Evolutionary conservation across 1,140 invertebrate genomes (phyloP).

Genomic region (Thereuonema tuberculata): DNA sequence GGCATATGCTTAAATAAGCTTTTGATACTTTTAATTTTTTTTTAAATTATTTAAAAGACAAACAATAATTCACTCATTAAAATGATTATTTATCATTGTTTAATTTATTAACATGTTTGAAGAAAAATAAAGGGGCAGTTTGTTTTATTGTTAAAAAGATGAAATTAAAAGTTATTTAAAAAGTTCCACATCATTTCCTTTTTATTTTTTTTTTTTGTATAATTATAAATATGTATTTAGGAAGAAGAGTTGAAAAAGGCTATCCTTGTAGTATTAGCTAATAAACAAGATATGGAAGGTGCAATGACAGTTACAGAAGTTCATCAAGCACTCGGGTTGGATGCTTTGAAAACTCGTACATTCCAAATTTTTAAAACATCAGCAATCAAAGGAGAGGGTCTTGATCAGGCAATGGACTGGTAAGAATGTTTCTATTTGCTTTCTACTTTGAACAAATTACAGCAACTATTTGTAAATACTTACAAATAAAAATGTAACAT

Average conservation of each 20-base stretch:
- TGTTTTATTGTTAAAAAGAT: no score
- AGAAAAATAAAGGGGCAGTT: no score
- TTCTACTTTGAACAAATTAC: not conserved
- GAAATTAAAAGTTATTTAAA: slow-evolving; percentile 9
- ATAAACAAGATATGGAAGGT: slow-evolving; percentile 98
- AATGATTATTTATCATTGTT: no score
- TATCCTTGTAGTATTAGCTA: slow-evolving; percentile 92
- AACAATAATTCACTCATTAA: no score
- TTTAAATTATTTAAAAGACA: no score
- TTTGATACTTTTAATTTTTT: no score
- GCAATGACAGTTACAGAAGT: slow-evolving; percentile 93
- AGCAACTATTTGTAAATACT: not conserved
- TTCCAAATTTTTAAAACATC: slow-evolving; percentile 99
- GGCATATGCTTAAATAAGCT: no score
- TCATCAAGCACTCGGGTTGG: slow-evolving; percentile 86
- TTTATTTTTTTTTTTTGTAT: no score
- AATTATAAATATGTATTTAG: no score
- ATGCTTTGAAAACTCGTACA: slow-evolving; percentile 87
- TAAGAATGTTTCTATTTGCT: slow-evolving; percentile 19
- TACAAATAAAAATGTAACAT: not conserved
- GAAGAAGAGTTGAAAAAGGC: slow-evolving; percentile 95
- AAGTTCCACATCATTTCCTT: slow-evolving; percentile 8
- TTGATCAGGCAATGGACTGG: slow-evolving; percentile 99
- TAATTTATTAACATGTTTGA: no score
- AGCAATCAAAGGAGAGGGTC: slow-evolving; percentile 93